Base-by-base conservation (phyloP, 2,888 invertebrate genomes). In the Nomada hirtipes region DNA sequence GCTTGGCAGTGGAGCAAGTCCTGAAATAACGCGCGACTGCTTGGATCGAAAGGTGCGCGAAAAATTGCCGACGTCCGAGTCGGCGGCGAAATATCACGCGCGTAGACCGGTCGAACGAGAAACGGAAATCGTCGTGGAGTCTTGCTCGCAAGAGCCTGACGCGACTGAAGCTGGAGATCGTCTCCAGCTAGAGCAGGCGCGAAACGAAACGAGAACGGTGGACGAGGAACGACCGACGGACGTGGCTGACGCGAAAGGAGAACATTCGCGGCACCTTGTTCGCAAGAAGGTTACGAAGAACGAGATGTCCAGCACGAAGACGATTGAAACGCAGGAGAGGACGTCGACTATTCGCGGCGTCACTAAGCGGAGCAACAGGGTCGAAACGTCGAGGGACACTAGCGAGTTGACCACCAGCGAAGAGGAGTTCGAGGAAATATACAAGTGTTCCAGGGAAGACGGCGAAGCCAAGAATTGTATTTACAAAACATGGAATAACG, bases 1-100 rank as follows among this genome's bases (percentile, higher is more conserved):
- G 68, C 77, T 82, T 85, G 87, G 85, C 88, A 81, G 61, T 79
- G 81, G 61, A 47, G 74, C 78, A 68, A 57, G 47, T 77, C 74
- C 64, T 69, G 81, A 88, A 88, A 88, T 88, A 86, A 85, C 87
- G 80, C 75, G 57, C 67, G 85, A 82, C 74, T 50, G 47, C 63
- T 15, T 36, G 67, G 36, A 29, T 42, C 52, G 15, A 63, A 67
- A 42, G 64, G 20, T 47, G 23, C 57, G 50, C 42, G 79, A 73
- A 83, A 83, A 70, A 72, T 83, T 55, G 61, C 18, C 42, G 61
- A 20, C 15, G 71, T 11, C 23, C 64, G 18, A 59, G 75, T 64
- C 50, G 29, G 10, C 53, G 73, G 7, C 59, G 61, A 69, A 50
- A 50, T 55, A 55, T 9, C 47, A 18, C 29, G 23, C 26, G 47